Conservation (phyloP, 2,797 vertebrate species). For the Cirrhinus mrigala region DNA sequence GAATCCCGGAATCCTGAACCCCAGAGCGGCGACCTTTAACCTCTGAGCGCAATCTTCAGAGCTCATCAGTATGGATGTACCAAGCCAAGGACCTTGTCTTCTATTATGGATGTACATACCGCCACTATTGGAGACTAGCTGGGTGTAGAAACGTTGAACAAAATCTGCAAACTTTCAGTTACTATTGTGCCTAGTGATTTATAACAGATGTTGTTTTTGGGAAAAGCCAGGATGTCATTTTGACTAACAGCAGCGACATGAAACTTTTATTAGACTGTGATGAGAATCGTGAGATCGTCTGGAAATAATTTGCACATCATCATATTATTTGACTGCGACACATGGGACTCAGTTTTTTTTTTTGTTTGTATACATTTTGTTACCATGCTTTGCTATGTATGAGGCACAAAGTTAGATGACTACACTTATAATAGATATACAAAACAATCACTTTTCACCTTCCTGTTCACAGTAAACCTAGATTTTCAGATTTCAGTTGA, state of each 20-base stretch:
- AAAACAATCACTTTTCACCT: constrained; percentile 33
- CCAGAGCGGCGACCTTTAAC: constrained; percentile 96
- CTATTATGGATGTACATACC: constrained; percentile 45
- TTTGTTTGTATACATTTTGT: constrained; percentile 45
- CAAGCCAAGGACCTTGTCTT: constrained; percentile 56
- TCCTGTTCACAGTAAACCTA: neutral
- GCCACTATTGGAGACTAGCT: constrained; percentile 60
- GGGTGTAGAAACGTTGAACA: constrained; percentile 27
- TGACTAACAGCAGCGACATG: constrained; percentile 27
- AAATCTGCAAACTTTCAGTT: constrained; percentile 57
- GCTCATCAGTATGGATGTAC: constrained; percentile 36
- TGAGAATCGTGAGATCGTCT: constrained; percentile 14
- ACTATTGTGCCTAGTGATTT: constrained; percentile 77
- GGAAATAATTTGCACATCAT: constrained; percentile 50
- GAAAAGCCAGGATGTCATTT: constrained; percentile 41
- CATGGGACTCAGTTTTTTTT: constrained; percentile 12
- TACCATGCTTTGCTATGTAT: constrained; percentile 36
- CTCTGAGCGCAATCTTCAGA: constrained; percentile 19
- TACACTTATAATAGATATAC: constrained; percentile 19
- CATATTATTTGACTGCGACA: constrained; percentile 30
- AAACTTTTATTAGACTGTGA: constrained; percentile 35
- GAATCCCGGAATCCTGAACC: constrained; percentile 90
- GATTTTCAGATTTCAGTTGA: constrained; percentile 41
- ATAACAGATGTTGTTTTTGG: constrained; percentile 61
- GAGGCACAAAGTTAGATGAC: constrained; percentile 32